A percentile compares a stretch with the other conserved stretches of the same genome.
These are phyloP conservation scores for Rhinolophus sinicus DNA, from an alignment of 2,113 vertebrate species.

Conservation along the genomic window DNA sequence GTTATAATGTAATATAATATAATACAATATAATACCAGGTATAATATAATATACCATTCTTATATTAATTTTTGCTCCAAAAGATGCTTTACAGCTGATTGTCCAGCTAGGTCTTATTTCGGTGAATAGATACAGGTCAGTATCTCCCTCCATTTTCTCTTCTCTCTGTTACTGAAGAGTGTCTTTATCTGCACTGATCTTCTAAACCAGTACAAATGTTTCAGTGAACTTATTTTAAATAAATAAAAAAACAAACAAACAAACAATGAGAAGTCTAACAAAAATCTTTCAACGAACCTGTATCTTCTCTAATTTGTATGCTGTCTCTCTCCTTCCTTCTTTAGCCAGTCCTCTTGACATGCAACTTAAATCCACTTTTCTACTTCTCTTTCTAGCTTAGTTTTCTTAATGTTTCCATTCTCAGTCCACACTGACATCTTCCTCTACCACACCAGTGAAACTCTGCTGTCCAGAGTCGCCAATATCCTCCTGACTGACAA, in stretches of 20 bases:
- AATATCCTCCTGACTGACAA: neutral
- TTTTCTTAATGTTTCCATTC: neutral
- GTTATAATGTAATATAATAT: too few species aligned
- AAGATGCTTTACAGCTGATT: too few species aligned
- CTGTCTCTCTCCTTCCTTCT: neutral
- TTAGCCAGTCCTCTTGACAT: neutral
- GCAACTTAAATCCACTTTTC: neutral
- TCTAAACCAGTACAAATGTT: neutral
- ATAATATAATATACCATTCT: too few species aligned
- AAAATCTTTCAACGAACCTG: neutral
- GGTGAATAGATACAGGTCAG: neutral
- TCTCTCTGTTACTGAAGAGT: neutral
- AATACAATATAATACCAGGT: too few species aligned
- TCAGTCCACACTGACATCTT: neutral
- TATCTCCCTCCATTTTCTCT: neutral
- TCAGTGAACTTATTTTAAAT: neutral
- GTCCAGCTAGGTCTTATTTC: too few species aligned
- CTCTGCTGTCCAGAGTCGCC: too few species aligned
- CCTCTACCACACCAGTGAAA: neutral
- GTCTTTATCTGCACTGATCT: neutral
- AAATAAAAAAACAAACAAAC: neutral
- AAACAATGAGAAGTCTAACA: neutral
- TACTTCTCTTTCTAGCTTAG: neutral
- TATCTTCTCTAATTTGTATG: neutral
- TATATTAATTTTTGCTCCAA: too few species aligned